Base-by-base conservation (phyloP, 2,113 vertebrate genomes). In the Embiotoca jacksoni region DNA sequence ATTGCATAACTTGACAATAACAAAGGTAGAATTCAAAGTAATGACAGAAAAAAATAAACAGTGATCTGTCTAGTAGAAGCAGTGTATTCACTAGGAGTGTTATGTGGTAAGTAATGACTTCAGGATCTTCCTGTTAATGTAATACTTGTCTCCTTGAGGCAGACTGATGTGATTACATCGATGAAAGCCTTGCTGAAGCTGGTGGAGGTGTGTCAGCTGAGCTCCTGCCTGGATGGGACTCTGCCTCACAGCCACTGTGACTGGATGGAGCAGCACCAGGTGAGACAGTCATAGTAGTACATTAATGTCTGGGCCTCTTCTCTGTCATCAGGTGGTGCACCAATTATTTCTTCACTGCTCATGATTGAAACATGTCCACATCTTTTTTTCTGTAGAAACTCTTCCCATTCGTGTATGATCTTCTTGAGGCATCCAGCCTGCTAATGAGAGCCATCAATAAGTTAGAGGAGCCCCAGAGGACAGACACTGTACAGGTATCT, bases 211-310 rank as follows among this genome's bases (percentile, higher is more conserved):
- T 93, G 85, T 76, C 96, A 98, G 92, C 89, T 98, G 84, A 96
- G 96, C 0, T 62, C 72, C 1, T 87, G 88, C 55, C 91, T 99
- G 82, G 95, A 95, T 0, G 98, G 98, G 30, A 54, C 94, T 8
- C 95, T 97, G 63, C 90, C 94, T 64, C 96, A 96, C 91, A 90
- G 93, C 91, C 96, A 96, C 84, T 36, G 90, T 82, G 95, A 96
- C 90, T 99, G 98, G 97, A 92, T 96, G 71, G 95, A 96, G 4
- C 96, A 97, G 83, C 96, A 97, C 91, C 96, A 96, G 96, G 98
- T 99, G 46, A 53, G 65, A 36, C 67, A 2, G 62, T 55, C 31
- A 16, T 52, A 47, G 50, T 13, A 33, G 1, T 4, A 16, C 36
- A 30, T 39, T 11, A 37, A 13, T 15, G 15, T 32, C 32, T 30